Percentiles rank a stretch among this genome's conserved stretches.
phyloP scores from a whole-genome alignment of 1,140 invertebrate genomes.

The Heliothis subflexa region DNA sequence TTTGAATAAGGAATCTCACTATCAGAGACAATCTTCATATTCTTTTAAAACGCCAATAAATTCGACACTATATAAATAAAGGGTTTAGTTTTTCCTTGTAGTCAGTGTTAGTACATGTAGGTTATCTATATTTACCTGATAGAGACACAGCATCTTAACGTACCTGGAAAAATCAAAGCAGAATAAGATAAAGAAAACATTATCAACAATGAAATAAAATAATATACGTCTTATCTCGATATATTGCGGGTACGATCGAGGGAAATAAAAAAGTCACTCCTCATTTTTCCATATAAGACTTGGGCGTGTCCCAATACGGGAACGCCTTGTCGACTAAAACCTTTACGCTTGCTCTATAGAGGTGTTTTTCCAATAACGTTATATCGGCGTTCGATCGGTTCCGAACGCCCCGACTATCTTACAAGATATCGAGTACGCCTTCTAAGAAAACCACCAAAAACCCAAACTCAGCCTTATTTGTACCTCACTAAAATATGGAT shows the following conservation, averaged over 20 bases:
- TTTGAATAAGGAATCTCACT: slow-evolving; percentile 18
- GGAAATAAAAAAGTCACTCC: slow-evolving; percentile 68
- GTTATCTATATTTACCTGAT: slow-evolving; percentile 62
- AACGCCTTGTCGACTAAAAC: slow-evolving; percentile 73
- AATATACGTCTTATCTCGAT: slow-evolving; percentile 60
- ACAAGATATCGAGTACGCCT: slow-evolving; percentile 84
- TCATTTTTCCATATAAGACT: slow-evolving; percentile 75
- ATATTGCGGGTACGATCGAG: slow-evolving; percentile 60
- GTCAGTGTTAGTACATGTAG: slow-evolving; percentile 21
- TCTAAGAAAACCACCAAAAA: slow-evolving; percentile 68
- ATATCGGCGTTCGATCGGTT: slow-evolving; percentile 81
- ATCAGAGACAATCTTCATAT: not conserved
- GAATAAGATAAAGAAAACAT: slow-evolving; percentile 50
- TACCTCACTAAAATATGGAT: slow-evolving; percentile 52
- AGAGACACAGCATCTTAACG: slow-evolving; percentile 70
- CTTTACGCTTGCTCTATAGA: slow-evolving; percentile 72
- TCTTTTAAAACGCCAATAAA: slow-evolving; percentile 27
- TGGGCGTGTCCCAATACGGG: slow-evolving; percentile 76
- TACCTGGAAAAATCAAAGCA: slow-evolving; percentile 68
- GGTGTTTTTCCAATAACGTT: slow-evolving; percentile 79
- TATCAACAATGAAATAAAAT: slow-evolving; percentile 59
- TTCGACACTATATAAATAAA: not conserved
- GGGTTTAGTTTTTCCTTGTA: slow-evolving; percentile 21
- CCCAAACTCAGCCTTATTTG: slow-evolving; percentile 64
- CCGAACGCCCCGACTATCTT: slow-evolving; percentile 84